Conservation (phyloP, 1,140 invertebrate species). For the Aphis craccivora region DNA sequence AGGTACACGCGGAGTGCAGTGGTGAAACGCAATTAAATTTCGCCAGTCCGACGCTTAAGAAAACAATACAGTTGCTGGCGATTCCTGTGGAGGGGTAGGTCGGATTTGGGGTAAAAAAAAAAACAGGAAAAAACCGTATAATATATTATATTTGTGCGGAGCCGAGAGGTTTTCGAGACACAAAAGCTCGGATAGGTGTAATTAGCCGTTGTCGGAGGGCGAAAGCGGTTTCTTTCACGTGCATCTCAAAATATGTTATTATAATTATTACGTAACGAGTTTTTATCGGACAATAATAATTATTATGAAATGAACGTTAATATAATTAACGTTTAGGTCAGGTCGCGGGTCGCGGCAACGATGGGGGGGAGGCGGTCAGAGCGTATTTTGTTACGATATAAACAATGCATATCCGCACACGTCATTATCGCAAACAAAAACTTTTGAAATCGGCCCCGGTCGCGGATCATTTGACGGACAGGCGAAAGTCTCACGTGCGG, state of each 20-base stretch:
- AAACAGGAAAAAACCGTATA: background rate
- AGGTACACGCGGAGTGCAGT: background rate
- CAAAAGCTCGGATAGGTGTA: background rate
- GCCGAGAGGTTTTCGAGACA: background rate
- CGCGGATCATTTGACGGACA: background rate
- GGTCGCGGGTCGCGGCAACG: background rate
- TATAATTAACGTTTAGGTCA: background rate
- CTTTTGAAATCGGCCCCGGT: background rate
- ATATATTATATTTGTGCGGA: background rate
- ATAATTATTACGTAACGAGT: background rate
- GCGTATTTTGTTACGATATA: too few relatives aligned
- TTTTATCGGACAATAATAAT: background rate
- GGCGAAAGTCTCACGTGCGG: background rate
- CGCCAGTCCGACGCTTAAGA: background rate
- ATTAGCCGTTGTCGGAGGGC: background rate
- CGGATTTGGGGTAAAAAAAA: background rate
- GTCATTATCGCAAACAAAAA: background rate
- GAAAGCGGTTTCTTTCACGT: background rate
- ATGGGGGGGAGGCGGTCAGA: too few relatives aligned
- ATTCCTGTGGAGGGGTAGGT: background rate
- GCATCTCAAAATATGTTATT: too few relatives aligned
- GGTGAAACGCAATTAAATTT: slow-evolving; percentile 20
- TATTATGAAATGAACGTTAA: background rate
- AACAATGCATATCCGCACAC: background rate
- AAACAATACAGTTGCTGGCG: background rate